Conservation (phyloP, 1,140 invertebrate species). For the Drosophila ogumai region DNA sequence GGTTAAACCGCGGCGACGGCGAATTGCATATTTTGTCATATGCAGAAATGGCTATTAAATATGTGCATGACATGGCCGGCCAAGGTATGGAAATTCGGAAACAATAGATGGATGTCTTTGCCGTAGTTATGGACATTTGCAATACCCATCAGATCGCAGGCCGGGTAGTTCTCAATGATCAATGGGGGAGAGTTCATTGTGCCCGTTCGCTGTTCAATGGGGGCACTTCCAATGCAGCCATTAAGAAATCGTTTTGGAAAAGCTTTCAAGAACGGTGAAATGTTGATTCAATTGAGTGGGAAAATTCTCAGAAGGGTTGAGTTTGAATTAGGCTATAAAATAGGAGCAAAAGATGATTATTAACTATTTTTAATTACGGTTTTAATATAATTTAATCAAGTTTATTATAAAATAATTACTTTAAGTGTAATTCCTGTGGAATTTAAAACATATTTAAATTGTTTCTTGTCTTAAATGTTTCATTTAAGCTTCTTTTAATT, state of each 20-base stretch:
- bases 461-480: neutral
- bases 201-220: slow-evolving; percentile 22
- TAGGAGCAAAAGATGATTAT: no score
- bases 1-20: slow-evolving; percentile 6
- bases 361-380: neutral
- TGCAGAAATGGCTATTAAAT: slow-evolving; percentile 76
- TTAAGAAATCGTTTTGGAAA: slow-evolving; percentile 1
- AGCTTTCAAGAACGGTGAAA: neutral
- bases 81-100: slow-evolving; percentile 49
- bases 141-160: slow-evolving; percentile 45
- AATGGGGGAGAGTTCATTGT: slow-evolving; percentile 22
- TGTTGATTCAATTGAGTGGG: neutral
- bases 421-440: neutral
- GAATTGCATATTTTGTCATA: slow-evolving; percentile 77
- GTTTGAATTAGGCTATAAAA: neutral
- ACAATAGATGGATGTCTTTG: slow-evolving; percentile 53
- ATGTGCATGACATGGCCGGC: slow-evolving; percentile 70
- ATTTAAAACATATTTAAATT: accelerated
- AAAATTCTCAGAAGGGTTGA: neutral
- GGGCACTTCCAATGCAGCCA: slow-evolving; percentile 8
- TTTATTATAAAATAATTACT: no score
- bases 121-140: slow-evolving; percentile 53
- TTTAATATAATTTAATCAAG: neutral
- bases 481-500: neutral
- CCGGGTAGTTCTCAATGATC: slow-evolving; percentile 22